These are phyloP conservation scores for Orussus abietinus DNA, from an alignment of 1,140 invertebrate genomes.

Conservation along the genomic window DNA sequence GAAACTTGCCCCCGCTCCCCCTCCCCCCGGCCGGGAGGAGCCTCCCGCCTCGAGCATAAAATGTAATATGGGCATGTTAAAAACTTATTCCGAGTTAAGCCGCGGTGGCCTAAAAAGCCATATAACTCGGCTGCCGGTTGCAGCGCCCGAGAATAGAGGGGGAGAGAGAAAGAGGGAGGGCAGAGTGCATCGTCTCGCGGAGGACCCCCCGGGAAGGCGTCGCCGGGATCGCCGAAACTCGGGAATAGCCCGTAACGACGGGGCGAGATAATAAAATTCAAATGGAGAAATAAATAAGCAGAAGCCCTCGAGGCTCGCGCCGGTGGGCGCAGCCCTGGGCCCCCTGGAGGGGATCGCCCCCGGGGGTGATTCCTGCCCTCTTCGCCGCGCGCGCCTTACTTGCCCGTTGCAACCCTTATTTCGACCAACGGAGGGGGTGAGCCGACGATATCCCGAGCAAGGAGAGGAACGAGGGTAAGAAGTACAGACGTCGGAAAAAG, in stretches of 20 bases:
- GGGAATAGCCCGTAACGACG: slow-evolving; percentile 27
- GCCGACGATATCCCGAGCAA: slow-evolving; percentile 24
- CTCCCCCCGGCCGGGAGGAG: too few species aligned
- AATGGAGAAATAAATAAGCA: slow-evolving; percentile 54
- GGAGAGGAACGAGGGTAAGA: slow-evolving; percentile 31
- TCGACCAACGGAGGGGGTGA: slow-evolving; percentile 24
- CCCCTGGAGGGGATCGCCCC: slow-evolving; percentile 21
- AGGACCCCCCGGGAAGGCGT: too few species aligned
- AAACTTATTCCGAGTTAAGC: slow-evolving; percentile 37
- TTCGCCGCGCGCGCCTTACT: slow-evolving; percentile 35
- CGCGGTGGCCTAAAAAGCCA: slow-evolving; percentile 19
- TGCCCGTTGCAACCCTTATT: slow-evolving; percentile 48
- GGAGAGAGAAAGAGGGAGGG: too few species aligned
- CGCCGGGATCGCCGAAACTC: too few species aligned
- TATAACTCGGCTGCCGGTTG: too few species aligned
- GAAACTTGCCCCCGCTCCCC: slow-evolving; percentile 33
- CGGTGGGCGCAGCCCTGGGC: slow-evolving; percentile 26
- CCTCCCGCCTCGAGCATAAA: slow-evolving; percentile 20
- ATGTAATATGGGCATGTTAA: slow-evolving; percentile 38
- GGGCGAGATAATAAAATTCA: slow-evolving; percentile 53
- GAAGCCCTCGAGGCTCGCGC: slow-evolving; percentile 31
- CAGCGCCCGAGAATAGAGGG: too few species aligned
- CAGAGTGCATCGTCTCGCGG: too few species aligned
- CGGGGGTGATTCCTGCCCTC: slow-evolving; percentile 19
- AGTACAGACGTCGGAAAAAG: slow-evolving; percentile 35